Conservation (phyloP, 2,888 invertebrate species). For the Amaurobius ferox region DNA sequence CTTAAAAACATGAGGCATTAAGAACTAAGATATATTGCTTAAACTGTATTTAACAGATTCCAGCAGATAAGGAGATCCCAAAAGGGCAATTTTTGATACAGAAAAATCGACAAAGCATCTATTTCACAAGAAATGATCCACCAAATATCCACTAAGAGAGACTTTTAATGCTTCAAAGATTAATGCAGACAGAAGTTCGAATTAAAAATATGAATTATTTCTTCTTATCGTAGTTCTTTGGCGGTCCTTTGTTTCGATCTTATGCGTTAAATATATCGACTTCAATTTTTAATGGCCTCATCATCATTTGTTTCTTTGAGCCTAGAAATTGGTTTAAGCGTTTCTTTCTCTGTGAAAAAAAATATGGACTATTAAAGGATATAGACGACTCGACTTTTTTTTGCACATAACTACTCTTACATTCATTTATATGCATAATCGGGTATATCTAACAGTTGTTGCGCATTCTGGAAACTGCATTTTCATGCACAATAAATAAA, state of each 20-base stretch:
- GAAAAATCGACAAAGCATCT: neutral
- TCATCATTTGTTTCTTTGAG: neutral
- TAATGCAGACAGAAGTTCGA: neutral
- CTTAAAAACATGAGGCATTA: neutral
- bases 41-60: neutral
- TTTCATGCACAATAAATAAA: no score
- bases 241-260: neutral
- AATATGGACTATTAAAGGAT: no score
- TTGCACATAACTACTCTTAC: no score
- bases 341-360: neutral
- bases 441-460: no score
- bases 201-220: constrained; percentile 8
- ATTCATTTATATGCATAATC: no score
- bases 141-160: neutral
- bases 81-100: neutral
- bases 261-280: neutral
- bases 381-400: no score
- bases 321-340: neutral
- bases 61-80: neutral
- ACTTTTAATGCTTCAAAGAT: neutral
- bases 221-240: neutral
- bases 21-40: neutral
- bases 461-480: no score
- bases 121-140: neutral
- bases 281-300: neutral